Evolutionary conservation across 2,113 vertebrate species (phyloP).

Genomic region (Lonchura striata): DNA sequence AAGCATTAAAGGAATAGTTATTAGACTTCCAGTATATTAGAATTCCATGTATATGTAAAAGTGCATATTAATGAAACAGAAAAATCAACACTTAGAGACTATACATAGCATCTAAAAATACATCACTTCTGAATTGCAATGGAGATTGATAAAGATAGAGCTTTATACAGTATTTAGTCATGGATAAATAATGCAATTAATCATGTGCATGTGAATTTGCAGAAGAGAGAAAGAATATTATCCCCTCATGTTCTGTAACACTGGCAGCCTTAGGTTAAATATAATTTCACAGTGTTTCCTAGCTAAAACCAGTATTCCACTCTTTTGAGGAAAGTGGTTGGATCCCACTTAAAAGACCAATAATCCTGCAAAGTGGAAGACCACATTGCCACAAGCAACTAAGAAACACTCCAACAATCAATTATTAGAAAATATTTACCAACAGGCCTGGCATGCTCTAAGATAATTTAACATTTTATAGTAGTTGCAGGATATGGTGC

Average conservation of each 20-base stretch:
- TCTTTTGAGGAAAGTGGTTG: slow-evolving; percentile 63
- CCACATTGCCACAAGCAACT: slow-evolving; percentile 63
- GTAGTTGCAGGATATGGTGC: background rate
- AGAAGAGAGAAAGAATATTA: background rate
- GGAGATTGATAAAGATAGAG: background rate
- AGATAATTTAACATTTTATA: background rate
- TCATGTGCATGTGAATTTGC: background rate
- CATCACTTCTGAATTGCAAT: background rate
- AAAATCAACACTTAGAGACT: background rate
- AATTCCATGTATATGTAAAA: background rate
- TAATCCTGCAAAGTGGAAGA: slow-evolving; percentile 55
- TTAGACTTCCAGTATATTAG: background rate
- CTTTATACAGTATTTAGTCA: background rate
- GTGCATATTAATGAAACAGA: background rate
- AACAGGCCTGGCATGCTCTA: background rate
- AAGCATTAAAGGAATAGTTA: background rate
- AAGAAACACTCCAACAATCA: slow-evolving; percentile 26
- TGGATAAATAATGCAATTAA: slow-evolving; percentile 26
- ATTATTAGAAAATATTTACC: slow-evolving; percentile 44
- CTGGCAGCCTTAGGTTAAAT: slow-evolving; percentile 57
- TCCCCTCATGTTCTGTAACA: slow-evolving; percentile 35
- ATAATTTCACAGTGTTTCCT: slow-evolving; percentile 61
- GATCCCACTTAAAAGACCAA: slow-evolving; percentile 64
- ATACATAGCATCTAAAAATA: background rate
- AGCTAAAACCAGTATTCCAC: slow-evolving; percentile 46